Conservation (phyloP, 2,797 vertebrate genomes). For the Schizopygopsis pylzovi region DNA sequence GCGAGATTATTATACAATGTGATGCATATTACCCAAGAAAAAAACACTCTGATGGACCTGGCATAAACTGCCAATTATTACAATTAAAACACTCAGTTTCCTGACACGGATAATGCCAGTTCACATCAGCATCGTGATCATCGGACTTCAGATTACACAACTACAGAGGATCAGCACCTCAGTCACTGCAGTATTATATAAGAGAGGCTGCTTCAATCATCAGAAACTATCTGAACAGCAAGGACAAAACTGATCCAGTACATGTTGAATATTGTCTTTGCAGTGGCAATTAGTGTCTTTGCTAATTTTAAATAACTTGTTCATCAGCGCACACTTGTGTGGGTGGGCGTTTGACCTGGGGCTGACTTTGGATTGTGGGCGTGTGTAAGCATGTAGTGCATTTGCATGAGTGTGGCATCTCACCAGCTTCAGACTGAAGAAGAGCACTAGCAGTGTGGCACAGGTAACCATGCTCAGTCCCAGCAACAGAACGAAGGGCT, state of each 20-base stretch:
- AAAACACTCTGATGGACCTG: neutral
- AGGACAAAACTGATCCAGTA: neutral
- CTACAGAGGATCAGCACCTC: slow-evolving; percentile 14
- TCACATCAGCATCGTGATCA: slow-evolving; percentile 13
- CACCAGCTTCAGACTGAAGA: slow-evolving; percentile 81
- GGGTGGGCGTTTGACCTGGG: neutral
- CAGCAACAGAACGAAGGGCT: slow-evolving; percentile 88
- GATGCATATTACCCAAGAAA: neutral
- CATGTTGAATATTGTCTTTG: neutral
- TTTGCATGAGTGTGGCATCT: slow-evolving; percentile 65
- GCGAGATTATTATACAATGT: neutral
- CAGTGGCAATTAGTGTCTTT: neutral
- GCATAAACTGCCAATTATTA: slow-evolving; percentile 13
- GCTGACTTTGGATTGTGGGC: neutral
- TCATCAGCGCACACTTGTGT: neutral
- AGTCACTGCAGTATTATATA: neutral
- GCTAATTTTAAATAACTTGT: neutral
- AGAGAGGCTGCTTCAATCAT: slow-evolving; percentile 1
- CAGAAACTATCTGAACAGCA: neutral
- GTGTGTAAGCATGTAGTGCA: neutral
- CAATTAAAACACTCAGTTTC: slow-evolving; percentile 11
- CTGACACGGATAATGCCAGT: slow-evolving; percentile 7
- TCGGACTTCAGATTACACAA: slow-evolving; percentile 31
- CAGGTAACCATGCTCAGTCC: slow-evolving; percentile 84
- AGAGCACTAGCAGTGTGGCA: slow-evolving; percentile 78